Evolutionary conservation across 2,113 vertebrate genomes (phyloP), one percentile per base, ranked within the genome.

Genomic region (Paracanthobrama guichenoti): DNA sequence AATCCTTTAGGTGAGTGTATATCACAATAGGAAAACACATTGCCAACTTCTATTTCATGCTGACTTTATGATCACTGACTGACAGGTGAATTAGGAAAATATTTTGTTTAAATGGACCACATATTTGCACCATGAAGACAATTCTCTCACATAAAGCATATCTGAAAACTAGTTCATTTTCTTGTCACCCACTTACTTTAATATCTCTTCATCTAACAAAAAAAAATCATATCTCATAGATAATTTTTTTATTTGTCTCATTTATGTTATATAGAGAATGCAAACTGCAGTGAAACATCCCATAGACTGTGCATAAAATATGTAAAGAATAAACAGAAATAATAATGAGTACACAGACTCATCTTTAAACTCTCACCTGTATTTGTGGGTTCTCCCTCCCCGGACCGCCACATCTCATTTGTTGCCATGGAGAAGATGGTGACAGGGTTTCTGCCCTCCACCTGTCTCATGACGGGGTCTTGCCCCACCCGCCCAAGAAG

Each of bases 381-480:
- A 57, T 93, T 91, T 39, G 83, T 88, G 0, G 4, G 14, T 53
- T 97, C 97, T 16, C 86, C 93, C 0, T 98, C 97, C 39, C 95
- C 96, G 0, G 96, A 94, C 22, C 96, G 93, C 97, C 98, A 99
- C 95, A 99, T 96, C 91, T 99, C 98, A 53, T 99, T 99, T 72
- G 98, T 99, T 11, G 98, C 98, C 62, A 99, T 24, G 2, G 97
- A 98, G 94, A 99, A 99, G 91, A 99, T 99, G 53, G 97, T 98
- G 73, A 99, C 98, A 0, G 97, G 97, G 87, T 98, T 99, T 85
- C 95, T 96, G 11, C 97, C 97, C 0, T 99, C 98, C 80, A 95
- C 95, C 86, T 99, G 98, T 87, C 98, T 97, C 96, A 99, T 97
- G 77, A 99, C 95, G 0, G 98, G 97, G 89, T 99, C 97, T 91